These are phyloP conservation scores for Brachirus orientalis DNA, from an alignment of 2,113 vertebrate genomes.

Conservation along the genomic window DNA sequence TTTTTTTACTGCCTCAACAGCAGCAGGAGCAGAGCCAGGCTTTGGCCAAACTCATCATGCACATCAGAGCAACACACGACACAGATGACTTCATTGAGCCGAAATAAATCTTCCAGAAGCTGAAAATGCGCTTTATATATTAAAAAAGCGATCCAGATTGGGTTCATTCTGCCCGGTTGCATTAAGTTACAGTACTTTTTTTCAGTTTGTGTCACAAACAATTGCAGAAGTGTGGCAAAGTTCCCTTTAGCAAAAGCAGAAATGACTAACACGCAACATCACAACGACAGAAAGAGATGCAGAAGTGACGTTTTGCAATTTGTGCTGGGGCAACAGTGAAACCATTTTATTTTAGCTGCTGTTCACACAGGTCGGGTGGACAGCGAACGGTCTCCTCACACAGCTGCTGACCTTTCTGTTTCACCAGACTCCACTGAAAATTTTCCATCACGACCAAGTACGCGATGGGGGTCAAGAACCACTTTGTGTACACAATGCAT, in stretches of 20 bases:
- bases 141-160: conserved; percentile 38
- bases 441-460: conserved; percentile 56
- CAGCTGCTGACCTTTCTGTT: conserved; percentile 48
- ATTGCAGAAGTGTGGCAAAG: conserved; percentile 20
- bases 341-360: conserved; percentile 22
- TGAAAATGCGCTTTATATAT: conserved; percentile 9
- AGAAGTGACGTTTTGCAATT: conserved; percentile 54
- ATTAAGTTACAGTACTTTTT: neutral
- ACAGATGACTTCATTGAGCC: conserved; percentile 67
- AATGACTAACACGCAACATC: conserved; percentile 40
- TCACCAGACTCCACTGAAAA: conserved; percentile 12
- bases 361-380: neutral
- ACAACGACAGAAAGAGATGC: conserved; percentile 20
- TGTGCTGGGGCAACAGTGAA: conserved; percentile 21
- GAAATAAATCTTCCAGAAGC: conserved; percentile 53
- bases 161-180: conserved; percentile 2
- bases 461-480: conserved; percentile 52
- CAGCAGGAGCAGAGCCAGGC: conserved; percentile 41
- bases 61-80: conserved; percentile 70
- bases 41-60: conserved; percentile 71
- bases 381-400: conserved; percentile 27
- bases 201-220: neutral
- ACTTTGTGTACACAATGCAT: conserved; percentile 49
- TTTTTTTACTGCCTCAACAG: conserved; percentile 28
- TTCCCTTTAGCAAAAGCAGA: conserved; percentile 65